Percentiles rank a stretch among this genome's conserved stretches.
Evolutionary conservation across 2,888 invertebrate genomes (phyloP).

Genomic region (Iselma pallidipennis): DNA sequence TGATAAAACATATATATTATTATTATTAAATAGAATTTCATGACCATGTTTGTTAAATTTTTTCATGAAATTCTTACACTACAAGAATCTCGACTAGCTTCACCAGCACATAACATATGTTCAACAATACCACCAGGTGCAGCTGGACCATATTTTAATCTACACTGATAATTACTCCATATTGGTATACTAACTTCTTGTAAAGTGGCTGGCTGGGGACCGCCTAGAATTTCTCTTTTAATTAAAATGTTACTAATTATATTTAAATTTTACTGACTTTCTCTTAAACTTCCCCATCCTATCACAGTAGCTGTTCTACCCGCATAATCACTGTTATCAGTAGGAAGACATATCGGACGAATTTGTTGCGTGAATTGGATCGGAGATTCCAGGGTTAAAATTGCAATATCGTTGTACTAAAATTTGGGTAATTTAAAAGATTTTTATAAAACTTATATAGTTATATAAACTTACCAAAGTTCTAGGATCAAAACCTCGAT

Average conservation of each 20-base stretch:
- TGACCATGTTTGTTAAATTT: too few species aligned
- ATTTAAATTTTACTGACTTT: conserved; percentile 62
- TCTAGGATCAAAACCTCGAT: conserved; percentile 80
- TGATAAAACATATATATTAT: conserved; percentile 10
- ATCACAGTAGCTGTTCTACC: conserved; percentile 79
- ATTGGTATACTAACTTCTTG: conserved; percentile 85
- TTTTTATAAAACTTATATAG: not conserved
- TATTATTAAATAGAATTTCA: too few species aligned
- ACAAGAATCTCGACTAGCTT: conserved; percentile 83
- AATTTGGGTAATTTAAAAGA: conserved; percentile 36
- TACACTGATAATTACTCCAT: conserved; percentile 80
- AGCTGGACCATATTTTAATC: conserved; percentile 77
- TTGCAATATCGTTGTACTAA: conserved; percentile 82
- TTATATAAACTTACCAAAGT: conserved; percentile 65
- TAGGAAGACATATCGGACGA: conserved; percentile 78
- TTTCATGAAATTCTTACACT: conserved; percentile 68
- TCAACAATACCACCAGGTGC: conserved; percentile 90
- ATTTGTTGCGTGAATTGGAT: conserved; percentile 73
- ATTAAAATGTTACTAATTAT: not conserved
- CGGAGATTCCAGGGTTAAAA: conserved; percentile 77
- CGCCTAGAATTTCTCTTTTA: conserved; percentile 59
- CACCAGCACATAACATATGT: conserved; percentile 86
- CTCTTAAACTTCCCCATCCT: conserved; percentile 85
- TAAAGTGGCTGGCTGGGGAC: conserved; percentile 77
- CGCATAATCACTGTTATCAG: conserved; percentile 62